Evolutionary conservation across 2,888 invertebrate genomes (phyloP).

Genomic region (Dryomyza anilis): DNA sequence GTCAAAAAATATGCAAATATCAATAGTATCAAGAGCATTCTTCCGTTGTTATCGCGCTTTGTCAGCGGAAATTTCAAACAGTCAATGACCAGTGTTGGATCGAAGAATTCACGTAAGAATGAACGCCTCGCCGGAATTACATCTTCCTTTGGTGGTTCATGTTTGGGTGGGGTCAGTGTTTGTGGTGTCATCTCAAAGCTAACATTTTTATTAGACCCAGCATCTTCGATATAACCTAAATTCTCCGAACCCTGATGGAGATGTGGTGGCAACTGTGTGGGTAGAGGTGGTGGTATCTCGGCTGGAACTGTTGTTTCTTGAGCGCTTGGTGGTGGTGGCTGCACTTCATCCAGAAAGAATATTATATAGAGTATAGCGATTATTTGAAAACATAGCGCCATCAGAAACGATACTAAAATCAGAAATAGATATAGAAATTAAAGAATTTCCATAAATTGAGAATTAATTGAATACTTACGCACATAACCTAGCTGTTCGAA

Average conservation of each 20-base stretch:
- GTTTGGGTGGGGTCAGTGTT: slow-evolving; percentile 35
- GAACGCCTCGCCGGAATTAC: slow-evolving; percentile 34
- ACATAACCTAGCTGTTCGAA: slow-evolving; percentile 54
- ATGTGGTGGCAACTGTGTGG: slow-evolving; percentile 33
- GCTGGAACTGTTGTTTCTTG: neutral
- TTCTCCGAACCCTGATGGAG: slow-evolving; percentile 48
- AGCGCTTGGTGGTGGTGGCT: slow-evolving; percentile 26
- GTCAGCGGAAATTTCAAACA: slow-evolving; percentile 53
- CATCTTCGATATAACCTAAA: slow-evolving; percentile 47
- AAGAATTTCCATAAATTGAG: neutral
- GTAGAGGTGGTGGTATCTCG: slow-evolving; percentile 39
- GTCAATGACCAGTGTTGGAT: slow-evolving; percentile 55
- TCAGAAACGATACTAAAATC: slow-evolving; percentile 53
- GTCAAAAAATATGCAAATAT: slow-evolving; percentile 54
- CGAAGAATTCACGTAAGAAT: slow-evolving; percentile 53
- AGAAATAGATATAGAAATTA: neutral
- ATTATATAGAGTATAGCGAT: slow-evolving; percentile 56
- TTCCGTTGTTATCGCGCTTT: slow-evolving; percentile 52
- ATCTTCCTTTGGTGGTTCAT: slow-evolving; percentile 30
- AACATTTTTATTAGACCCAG: slow-evolving; percentile 46
- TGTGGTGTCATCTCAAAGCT: slow-evolving; percentile 48
- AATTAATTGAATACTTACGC: slow-evolving; percentile 42
- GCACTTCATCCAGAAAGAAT: slow-evolving; percentile 55
- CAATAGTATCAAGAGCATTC: slow-evolving; percentile 49
- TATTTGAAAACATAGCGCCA: slow-evolving; percentile 53